A percentile compares a stretch with the other conserved stretches of the same genome.
Evolutionary conservation across 2,888 invertebrate genomes (phyloP).

Genomic region (Arrhopalites spinosus): DNA sequence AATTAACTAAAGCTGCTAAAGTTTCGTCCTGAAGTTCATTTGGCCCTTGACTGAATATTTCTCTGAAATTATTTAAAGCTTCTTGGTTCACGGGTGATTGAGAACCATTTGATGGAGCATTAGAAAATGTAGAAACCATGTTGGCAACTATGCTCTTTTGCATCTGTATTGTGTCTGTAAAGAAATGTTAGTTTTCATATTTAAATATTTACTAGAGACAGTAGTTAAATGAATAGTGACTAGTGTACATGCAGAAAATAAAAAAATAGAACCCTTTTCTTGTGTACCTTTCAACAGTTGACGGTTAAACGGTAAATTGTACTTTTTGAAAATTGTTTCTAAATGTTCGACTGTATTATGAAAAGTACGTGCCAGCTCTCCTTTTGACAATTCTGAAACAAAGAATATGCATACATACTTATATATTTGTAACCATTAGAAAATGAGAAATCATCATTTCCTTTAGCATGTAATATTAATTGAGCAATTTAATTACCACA

Average conservation of each 20-base stretch:
- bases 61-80: slow-evolving; percentile 5
- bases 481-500: too few species aligned
- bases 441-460: too few species aligned
- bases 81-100: background rate
- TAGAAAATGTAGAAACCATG: slow-evolving; percentile 24
- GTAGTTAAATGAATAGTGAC: too few species aligned
- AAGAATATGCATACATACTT: too few species aligned
- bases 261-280: background rate
- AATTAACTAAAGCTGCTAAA: slow-evolving; percentile 27
- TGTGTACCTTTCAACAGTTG: slow-evolving; percentile 40
- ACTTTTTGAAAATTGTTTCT: slow-evolving; percentile 43
- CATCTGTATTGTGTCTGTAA: too few species aligned
- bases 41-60: slow-evolving; percentile 30
- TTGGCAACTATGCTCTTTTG: slow-evolving; percentile 38
- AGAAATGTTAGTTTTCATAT: too few species aligned
- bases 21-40: slow-evolving; percentile 7
- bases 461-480: too few species aligned
- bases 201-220: too few species aligned
- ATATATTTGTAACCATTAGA: too few species aligned
- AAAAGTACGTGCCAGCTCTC: slow-evolving; percentile 41
- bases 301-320: slow-evolving; percentile 43
- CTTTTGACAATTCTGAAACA: slow-evolving; percentile 38
- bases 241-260: background rate
- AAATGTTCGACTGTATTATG: slow-evolving; percentile 41
- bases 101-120: background rate